Evolutionary conservation across 2,797 vertebrate genomes (phyloP).

Genomic region (Catamblyrhynchus diadema): DNA sequence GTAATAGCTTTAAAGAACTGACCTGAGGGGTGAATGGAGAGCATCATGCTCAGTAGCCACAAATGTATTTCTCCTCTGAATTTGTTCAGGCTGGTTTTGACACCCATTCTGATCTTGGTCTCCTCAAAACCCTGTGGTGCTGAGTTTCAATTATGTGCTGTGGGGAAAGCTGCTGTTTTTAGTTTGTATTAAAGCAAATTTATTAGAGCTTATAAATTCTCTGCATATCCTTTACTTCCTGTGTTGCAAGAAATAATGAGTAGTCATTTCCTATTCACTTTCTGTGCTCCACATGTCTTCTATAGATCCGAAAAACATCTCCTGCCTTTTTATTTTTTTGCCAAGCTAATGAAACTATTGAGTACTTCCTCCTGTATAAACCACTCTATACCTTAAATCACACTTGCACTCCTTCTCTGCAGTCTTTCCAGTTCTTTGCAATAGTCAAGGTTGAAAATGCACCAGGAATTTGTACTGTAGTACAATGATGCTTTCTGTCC

Average conservation of each 20-base stretch:
- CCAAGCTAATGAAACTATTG: not conserved
- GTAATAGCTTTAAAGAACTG: not conserved
- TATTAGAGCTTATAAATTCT: not conserved
- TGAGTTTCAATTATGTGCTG: not conserved
- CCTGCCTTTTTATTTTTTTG: not conserved
- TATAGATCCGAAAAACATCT: not conserved
- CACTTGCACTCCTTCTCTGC: not conserved
- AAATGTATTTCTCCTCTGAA: not conserved
- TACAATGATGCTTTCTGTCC: not conserved
- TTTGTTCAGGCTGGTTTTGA: not conserved
- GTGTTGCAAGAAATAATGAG: not conserved
- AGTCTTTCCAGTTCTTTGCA: not conserved
- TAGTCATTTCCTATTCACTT: constrained; percentile 1
- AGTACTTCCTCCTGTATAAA: not conserved
- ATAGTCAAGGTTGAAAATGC: not conserved
- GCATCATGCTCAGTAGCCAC: not conserved
- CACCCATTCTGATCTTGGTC: not conserved
- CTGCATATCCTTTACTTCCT: not conserved
- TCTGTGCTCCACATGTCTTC: not conserved
- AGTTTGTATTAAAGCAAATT: not conserved
- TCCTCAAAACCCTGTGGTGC: not conserved
- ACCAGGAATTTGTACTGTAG: not conserved
- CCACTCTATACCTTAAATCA: not conserved
- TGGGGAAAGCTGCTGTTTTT: not conserved
- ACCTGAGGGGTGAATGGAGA: not conserved